These are phyloP conservation scores for Mechanitis mazaeus DNA, from an alignment of 2,888 invertebrate genomes.

Conservation along the genomic window DNA sequence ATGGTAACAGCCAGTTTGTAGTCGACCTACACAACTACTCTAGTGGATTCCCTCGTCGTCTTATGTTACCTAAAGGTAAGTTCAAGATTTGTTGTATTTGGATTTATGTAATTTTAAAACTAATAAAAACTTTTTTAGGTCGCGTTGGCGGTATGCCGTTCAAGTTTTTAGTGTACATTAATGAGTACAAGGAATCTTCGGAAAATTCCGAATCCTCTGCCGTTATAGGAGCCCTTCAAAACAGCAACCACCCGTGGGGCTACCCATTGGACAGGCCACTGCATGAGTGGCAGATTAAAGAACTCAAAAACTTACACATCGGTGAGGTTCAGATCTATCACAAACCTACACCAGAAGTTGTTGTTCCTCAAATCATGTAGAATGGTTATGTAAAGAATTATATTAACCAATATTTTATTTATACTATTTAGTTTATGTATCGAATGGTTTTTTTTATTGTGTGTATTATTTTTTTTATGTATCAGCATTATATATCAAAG, in stretches of 20 bases:
- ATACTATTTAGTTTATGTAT: constrained; percentile 5
- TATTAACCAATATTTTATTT: not conserved
- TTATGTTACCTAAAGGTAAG: constrained; percentile 80
- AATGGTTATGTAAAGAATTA: not conserved
- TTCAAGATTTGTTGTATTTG: not conserved
- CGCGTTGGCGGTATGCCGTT: constrained; percentile 75
- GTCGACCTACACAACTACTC: constrained; percentile 67
- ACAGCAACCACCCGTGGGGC: constrained; percentile 70
- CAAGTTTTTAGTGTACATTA: constrained; percentile 77
- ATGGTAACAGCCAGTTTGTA: constrained; percentile 63
- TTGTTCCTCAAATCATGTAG: constrained; percentile 31
- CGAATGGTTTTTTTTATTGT: constrained; percentile 7
- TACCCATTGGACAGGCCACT: constrained; percentile 76
- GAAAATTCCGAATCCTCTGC: constrained; percentile 55
- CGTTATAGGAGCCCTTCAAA: constrained; percentile 57
- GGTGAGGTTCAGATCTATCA: constrained; percentile 72
- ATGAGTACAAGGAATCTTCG: constrained; percentile 57
- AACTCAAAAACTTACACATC: constrained; percentile 65
- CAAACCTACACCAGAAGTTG: constrained; percentile 60
- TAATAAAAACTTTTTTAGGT: constrained; percentile 38
- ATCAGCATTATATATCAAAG: constrained; percentile 9
- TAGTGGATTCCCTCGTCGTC: constrained; percentile 78
- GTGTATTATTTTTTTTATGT: constrained; percentile 1
- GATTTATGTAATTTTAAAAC: not conserved
- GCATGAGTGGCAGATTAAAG: constrained; percentile 47